These are phyloP conservation scores for Tachystola acroxantha DNA, from an alignment of 2,888 invertebrate genomes.

Conservation along the genomic window DNA sequence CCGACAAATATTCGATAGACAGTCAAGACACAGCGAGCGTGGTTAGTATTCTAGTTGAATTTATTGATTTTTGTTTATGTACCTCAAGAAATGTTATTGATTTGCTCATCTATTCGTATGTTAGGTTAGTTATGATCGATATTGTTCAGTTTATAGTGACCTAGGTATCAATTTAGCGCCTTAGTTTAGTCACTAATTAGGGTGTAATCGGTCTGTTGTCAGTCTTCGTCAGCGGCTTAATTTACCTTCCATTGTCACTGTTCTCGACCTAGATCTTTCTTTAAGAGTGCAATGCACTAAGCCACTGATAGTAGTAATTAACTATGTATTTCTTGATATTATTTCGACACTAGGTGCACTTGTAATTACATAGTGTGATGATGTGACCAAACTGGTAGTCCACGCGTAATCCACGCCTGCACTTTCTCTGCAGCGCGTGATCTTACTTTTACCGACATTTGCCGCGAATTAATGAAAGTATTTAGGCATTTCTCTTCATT, in stretches of 20 bases:
- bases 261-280: conserved; percentile 41
- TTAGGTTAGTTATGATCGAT: conserved; percentile 23
- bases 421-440: conserved; percentile 16
- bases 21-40: conserved; percentile 75
- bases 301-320: neutral
- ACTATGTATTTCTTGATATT: neutral
- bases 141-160: conserved; percentile 6
- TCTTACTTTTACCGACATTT: conserved; percentile 22
- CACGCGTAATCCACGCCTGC: neutral
- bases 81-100: conserved; percentile 59
- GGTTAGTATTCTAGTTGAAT: conserved; percentile 59
- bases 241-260: conserved; percentile 6
- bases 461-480: conserved; percentile 14
- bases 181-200: neutral
- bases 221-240: neutral
- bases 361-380: too few species aligned
- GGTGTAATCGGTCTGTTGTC: neutral
- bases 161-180: neutral
- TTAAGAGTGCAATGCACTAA: conserved; percentile 12
- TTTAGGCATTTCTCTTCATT: neutral
- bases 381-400: conserved; percentile 2
- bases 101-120: conserved; percentile 38
- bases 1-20: conserved; percentile 71
- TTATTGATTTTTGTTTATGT: conserved; percentile 72
- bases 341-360: neutral